Conservation (phyloP, 2,888 invertebrate genomes). For the Parochlus steinenii region DNA sequence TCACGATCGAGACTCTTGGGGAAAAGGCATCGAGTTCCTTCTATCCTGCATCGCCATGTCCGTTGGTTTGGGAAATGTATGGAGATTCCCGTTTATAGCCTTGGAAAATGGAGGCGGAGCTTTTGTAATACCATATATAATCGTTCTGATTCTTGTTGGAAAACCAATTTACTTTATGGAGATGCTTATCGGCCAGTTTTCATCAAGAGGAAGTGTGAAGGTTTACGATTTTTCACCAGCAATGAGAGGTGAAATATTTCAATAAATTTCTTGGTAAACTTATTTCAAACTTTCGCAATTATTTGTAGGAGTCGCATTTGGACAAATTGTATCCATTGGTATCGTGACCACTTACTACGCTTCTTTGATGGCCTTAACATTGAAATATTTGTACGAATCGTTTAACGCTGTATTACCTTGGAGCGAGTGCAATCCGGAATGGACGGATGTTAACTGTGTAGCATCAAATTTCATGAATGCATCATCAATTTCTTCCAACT, state of each 20-base stretch:
- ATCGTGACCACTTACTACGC: conserved; percentile 49
- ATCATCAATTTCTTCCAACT: no score
- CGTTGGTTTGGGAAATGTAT: conserved; percentile 48
- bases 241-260: conserved; percentile 36
- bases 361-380: conserved; percentile 44
- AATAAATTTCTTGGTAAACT: background rate
- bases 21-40: conserved; percentile 42
- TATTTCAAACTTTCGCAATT: conserved; percentile 1
- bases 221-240: conserved; percentile 48
- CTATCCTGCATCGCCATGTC: conserved; percentile 41
- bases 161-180: conserved; percentile 57
- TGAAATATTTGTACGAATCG: conserved; percentile 44
- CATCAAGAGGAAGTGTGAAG: conserved; percentile 49
- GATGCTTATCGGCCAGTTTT: conserved; percentile 56
- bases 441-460: conserved; percentile 31
- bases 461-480: background rate
- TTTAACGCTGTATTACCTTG: conserved; percentile 44
- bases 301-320: conserved; percentile 37
- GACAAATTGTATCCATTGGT: conserved; percentile 36
- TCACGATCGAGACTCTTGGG: conserved; percentile 33
- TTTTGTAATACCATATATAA: conserved; percentile 30
- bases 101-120: conserved; percentile 46
- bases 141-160: conserved; percentile 44
- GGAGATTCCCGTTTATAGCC: conserved; percentile 48
- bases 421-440: conserved; percentile 37